These are phyloP conservation scores for Drosophila robusta DNA, from an alignment of 2,888 invertebrate genomes.

Conservation along the genomic window DNA sequence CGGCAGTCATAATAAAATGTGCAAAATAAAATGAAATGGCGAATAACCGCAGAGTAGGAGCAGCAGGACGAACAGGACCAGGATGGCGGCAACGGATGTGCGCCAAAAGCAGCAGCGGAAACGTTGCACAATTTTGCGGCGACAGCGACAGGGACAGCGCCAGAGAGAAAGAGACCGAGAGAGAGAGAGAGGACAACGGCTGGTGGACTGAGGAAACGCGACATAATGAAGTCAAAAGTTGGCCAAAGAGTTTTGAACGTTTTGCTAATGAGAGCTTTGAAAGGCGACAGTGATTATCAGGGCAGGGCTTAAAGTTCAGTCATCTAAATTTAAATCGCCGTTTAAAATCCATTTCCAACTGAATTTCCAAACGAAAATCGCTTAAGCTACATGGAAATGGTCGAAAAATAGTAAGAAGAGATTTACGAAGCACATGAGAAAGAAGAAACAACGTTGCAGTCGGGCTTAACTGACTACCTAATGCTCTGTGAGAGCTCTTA, in stretches of 20 bases:
- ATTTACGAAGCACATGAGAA: background rate
- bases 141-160: constrained; percentile 41
- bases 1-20: constrained; percentile 77
- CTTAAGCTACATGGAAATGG: background rate
- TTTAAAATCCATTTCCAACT: constrained; percentile 26
- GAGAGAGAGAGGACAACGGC: constrained; percentile 3
- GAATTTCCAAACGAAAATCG: constrained; percentile 4
- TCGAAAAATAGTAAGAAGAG: background rate
- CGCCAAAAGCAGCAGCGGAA: constrained; percentile 74
- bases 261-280: constrained; percentile 74
- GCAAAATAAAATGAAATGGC: constrained; percentile 78
- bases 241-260: constrained; percentile 73
- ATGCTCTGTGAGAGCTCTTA: background rate
- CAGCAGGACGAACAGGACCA: constrained; percentile 29
- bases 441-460: background rate
- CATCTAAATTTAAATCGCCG: constrained; percentile 11
- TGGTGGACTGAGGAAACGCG: constrained; percentile 46
- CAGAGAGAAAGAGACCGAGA: background rate
- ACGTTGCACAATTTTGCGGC: constrained; percentile 79
- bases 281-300: constrained; percentile 71
- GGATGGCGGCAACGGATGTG: constrained; percentile 72
- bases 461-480: background rate
- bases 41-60: constrained; percentile 60
- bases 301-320: constrained; percentile 34
- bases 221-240: constrained; percentile 78